Conservation (phyloP, 2,113 vertebrate species). For the Podarcis cretensis region DNA sequence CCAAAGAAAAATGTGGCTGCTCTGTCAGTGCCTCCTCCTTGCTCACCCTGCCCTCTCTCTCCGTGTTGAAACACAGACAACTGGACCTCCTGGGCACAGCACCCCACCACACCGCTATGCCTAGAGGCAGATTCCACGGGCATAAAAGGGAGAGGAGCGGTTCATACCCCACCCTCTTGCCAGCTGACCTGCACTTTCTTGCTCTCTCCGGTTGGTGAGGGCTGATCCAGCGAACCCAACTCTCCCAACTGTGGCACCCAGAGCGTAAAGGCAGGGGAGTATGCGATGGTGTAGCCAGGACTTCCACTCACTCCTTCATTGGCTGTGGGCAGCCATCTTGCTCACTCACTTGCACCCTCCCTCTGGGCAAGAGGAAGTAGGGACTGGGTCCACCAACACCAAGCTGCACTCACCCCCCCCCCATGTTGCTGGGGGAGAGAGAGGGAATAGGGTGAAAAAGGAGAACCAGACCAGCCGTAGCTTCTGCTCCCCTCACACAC, state of each 20-base stretch:
- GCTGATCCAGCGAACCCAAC: not conserved
- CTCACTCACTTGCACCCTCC: not conserved
- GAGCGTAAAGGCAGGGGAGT: not conserved
- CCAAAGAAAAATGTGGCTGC: too few relatives aligned
- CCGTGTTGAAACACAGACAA: not conserved
- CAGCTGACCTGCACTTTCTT: not conserved
- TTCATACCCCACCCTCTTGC: not conserved
- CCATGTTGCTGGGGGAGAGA: not conserved
- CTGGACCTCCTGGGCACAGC: not conserved
- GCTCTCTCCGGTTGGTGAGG: not conserved
- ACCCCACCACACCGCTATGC: too few relatives aligned
- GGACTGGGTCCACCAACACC: too few relatives aligned
- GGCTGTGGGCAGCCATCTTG: not conserved
- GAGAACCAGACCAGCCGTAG: not conserved
- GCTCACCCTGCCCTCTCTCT: not conserved
- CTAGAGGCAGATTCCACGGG: not conserved
- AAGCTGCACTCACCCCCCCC: not conserved
- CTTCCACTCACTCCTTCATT: not conserved
- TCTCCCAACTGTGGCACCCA: not conserved
- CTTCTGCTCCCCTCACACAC: not conserved
- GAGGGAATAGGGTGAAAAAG: too few relatives aligned
- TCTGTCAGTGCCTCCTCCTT: too few relatives aligned
- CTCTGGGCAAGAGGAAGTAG: too few relatives aligned
- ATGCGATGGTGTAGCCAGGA: not conserved
- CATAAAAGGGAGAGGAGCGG: not conserved